Evolutionary conservation across 1,140 invertebrate species (phyloP), one percentile per base, ranked within the genome.

Genomic region (Tribolium madens): DNA sequence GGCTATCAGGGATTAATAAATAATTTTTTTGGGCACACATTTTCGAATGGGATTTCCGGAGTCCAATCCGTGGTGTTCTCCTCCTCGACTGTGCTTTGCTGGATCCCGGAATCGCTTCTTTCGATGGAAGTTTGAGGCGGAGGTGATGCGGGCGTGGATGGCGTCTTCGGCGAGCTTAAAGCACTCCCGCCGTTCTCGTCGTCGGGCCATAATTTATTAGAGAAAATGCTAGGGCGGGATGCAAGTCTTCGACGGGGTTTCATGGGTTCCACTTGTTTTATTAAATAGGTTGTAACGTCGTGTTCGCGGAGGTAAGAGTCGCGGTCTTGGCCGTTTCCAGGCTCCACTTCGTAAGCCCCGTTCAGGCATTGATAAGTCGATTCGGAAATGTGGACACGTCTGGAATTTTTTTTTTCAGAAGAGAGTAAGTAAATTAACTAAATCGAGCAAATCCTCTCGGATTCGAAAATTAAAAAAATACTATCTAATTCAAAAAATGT

Each of bases 231-330:
- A 1, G 89, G 89, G 69, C 88, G 87, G 0, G 90, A 88, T 0
- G 88, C 87, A 17, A 87, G 86, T 70, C 88, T 81, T 47, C 89
- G 88, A 69, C 90, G 86, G 0, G 89, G 88, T 79, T 89, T 87
- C 76, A 93, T 87, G 0, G 94, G 94, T 79, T 96, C 94, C 0
- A 91, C 89, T 75, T 93, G 91, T 84, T 94, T 95, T 72, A 99
- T 97, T n/a, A 99, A 88, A 87, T 93, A 98, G 0, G 97, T 98
- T 78, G 93, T 91, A n/a, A 98, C 91, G 78, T 94, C 92, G 71
- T 96, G 91, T 77, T 97, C 94, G 78, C 92, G 93, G 0, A 98
- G 87, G 87, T 97, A 98, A 74, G 91, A 87, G 85, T 98, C 94
- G 42, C 97, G 88, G 12, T 91, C 91, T 7, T 91, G 92, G 0